Percentiles rank a stretch among this genome's conserved stretches.
Evolutionary conservation across 2,888 invertebrate genomes (phyloP).

Genomic region (Endotricha flammealis): DNA sequence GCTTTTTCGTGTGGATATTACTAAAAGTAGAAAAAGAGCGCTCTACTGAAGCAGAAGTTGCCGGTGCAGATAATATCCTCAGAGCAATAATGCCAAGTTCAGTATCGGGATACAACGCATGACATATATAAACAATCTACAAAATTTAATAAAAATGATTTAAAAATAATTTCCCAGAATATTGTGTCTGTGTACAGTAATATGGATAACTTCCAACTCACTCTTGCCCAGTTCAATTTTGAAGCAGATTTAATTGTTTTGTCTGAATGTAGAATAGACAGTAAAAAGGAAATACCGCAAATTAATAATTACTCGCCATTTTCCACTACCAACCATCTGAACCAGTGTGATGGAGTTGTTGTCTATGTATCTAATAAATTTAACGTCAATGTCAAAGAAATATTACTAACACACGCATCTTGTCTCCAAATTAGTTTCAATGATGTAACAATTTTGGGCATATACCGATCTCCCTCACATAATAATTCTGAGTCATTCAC

Average conservation of each 20-base stretch:
- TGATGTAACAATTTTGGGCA: slow-evolving; percentile 8
- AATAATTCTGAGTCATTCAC: slow-evolving; percentile 12
- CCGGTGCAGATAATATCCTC: neutral
- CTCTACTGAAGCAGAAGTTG: neutral
- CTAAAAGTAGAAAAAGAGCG: neutral
- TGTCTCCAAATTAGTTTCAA: no score
- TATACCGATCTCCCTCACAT: slow-evolving; percentile 18
- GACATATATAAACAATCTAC: neutral
- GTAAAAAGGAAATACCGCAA: neutral
- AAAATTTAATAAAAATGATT: slow-evolving; percentile 1
- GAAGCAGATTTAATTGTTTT: neutral
- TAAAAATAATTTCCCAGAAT: slow-evolving; percentile 1
- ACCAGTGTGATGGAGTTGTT: slow-evolving; percentile 10
- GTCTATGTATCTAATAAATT: slow-evolving; percentile 2
- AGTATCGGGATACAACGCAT: no score
- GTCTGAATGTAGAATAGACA: slow-evolving; percentile 2
- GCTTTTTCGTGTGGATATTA: neutral
- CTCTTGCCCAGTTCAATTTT: neutral
- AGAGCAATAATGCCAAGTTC: neutral
- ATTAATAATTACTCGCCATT: neutral
- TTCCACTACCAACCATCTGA: slow-evolving; percentile 1
- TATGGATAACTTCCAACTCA: neutral
- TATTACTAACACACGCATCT: slow-evolving; percentile 5
- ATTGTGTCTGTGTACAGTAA: neutral
- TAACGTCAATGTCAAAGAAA: slow-evolving; percentile 1